Evolutionary conservation across 2,113 vertebrate genomes (phyloP).

Genomic region (Bungarus multicinctus): DNA sequence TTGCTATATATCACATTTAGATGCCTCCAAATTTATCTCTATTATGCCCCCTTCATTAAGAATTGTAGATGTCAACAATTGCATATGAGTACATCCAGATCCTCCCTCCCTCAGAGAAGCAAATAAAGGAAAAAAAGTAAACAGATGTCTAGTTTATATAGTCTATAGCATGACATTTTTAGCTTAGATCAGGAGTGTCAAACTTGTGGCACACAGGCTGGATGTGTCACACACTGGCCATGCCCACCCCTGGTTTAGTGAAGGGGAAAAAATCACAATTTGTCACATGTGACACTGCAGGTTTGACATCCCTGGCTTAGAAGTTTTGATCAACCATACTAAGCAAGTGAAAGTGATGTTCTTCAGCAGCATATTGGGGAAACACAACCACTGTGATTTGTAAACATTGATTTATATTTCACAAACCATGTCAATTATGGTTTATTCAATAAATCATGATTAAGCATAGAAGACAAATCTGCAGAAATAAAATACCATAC

Average conservation of each 20-base stretch:
- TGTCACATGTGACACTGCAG: too few species aligned
- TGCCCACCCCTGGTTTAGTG: too few species aligned
- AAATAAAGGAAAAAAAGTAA: background rate
- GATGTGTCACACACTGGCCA: too few species aligned
- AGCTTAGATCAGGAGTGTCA: background rate
- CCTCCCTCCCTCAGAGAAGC: background rate
- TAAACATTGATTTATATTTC: background rate
- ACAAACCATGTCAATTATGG: background rate
- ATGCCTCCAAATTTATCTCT: background rate
- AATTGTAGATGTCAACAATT: background rate
- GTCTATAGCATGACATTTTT: background rate
- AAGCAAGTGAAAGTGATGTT: background rate
- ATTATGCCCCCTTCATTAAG: background rate
- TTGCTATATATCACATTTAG: background rate
- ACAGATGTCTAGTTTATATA: background rate
- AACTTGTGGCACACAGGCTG: too few species aligned
- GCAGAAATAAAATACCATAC: background rate
- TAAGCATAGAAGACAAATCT: background rate
- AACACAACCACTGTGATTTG: background rate
- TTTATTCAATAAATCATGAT: background rate
- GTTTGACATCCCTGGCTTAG: background rate
- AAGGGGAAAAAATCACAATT: too few species aligned
- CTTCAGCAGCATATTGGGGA: background rate
- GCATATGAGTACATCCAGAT: background rate
- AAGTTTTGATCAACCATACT: background rate